phyloP scores from a whole-genome alignment of 2,113 vertebrate species.

The Rhodinocichla rosea region DNA sequence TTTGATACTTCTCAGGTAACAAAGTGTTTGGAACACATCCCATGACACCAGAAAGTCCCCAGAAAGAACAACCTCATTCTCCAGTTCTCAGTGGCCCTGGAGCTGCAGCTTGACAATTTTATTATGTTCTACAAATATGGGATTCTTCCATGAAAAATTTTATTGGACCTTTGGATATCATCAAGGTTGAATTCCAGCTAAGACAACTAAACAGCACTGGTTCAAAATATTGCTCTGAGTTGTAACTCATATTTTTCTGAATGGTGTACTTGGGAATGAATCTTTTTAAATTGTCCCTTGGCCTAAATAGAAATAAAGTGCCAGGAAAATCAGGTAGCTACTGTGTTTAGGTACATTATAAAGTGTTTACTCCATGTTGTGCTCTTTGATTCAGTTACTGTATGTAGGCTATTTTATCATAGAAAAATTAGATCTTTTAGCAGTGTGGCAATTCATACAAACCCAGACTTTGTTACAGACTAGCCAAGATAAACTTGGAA shows the following conservation, averaged over 20 bases:
- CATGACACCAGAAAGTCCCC: background rate
- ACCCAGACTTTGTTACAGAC: background rate
- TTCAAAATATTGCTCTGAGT: slow-evolving; percentile 14
- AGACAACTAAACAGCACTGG: slow-evolving; percentile 18
- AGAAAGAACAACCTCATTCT: background rate
- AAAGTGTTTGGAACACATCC: slow-evolving; percentile 34
- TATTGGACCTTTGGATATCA: slow-evolving; percentile 46
- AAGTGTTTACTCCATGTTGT: background rate
- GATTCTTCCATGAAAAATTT: slow-evolving; percentile 50
- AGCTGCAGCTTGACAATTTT: slow-evolving; percentile 37
- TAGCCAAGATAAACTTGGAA: background rate
- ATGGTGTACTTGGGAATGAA: slow-evolving; percentile 11
- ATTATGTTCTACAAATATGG: background rate
- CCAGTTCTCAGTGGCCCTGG: background rate
- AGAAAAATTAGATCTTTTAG: slow-evolving; percentile 3
- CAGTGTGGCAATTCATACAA: background rate
- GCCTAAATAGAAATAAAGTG: slow-evolving; percentile 65
- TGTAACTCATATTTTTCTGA: slow-evolving; percentile 5
- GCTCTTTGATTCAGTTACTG: background rate
- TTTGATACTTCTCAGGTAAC: slow-evolving; percentile 62
- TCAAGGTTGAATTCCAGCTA: slow-evolving; percentile 32
- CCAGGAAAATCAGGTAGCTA: slow-evolving; percentile 23
- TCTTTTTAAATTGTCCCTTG: slow-evolving; percentile 44
- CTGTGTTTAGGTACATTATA: slow-evolving; percentile 1
- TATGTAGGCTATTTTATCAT: background rate